Conservation (phyloP, 2,888 invertebrate genomes). For the Drosophila barbarae region DNA sequence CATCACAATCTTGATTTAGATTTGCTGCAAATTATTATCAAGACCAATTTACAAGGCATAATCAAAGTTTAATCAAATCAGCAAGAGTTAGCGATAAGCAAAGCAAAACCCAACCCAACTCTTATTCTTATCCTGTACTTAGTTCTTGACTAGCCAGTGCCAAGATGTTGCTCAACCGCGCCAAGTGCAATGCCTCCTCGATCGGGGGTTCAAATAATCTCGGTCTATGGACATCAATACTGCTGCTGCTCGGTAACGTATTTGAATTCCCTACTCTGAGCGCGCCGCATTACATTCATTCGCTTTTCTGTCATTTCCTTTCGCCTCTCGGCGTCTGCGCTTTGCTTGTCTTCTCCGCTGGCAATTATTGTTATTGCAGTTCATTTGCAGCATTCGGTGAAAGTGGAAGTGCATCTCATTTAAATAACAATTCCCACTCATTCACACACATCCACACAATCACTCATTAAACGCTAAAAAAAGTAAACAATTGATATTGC, state of each 20-base stretch:
- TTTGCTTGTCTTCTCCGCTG: background rate
- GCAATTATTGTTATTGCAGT: slow-evolving; percentile 21
- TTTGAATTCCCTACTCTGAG: slow-evolving; percentile 9
- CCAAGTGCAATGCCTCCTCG: background rate
- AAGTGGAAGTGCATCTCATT: slow-evolving; percentile 23
- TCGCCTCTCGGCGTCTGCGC: slow-evolving; percentile 27
- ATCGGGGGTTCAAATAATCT: background rate
- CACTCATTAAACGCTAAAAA: background rate
- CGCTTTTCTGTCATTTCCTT: slow-evolving; percentile 7
- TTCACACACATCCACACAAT: background rate
- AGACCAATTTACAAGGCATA: slow-evolving; percentile 12
- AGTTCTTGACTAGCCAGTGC: slow-evolving; percentile 12
- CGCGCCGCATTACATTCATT: slow-evolving; percentile 14
- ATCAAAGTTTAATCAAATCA: slow-evolving; percentile 23
- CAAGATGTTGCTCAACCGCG: slow-evolving; percentile 13
- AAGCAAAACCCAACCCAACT: background rate
- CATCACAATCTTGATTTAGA: background rate
- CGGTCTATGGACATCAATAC: slow-evolving; percentile 6
- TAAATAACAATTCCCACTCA: slow-evolving; percentile 9
- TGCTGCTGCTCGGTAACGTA: slow-evolving; percentile 25
- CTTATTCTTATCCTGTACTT: slow-evolving; percentile 10
- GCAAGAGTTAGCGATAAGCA: slow-evolving; percentile 15
- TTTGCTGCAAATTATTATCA: slow-evolving; percentile 1
- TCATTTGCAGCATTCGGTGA: slow-evolving; percentile 31
- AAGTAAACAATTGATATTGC: slow-evolving; percentile 12